Percentiles rank a stretch among this genome's conserved stretches.
phyloP scores from a whole-genome alignment of 2,113 vertebrate genomes.

The Montifringilla adamsi region DNA sequence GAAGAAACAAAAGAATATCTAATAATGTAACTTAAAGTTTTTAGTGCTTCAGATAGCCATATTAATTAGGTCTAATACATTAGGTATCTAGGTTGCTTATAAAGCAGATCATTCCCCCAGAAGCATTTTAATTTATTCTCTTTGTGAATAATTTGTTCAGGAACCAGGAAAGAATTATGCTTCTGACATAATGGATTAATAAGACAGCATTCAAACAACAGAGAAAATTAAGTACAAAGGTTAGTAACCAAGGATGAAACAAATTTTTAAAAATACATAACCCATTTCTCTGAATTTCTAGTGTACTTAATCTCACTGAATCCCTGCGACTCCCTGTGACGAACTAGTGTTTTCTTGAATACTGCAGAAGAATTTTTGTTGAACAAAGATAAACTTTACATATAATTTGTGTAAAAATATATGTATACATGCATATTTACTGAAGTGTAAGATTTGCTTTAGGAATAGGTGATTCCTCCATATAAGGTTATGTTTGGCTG shows the following conservation, averaged over 20 bases:
- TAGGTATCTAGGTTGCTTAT: constrained; percentile 22
- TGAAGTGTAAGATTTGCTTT: background rate
- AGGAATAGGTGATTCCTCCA: background rate
- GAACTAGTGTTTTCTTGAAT: background rate
- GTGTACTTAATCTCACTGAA: background rate
- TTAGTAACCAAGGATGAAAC: background rate
- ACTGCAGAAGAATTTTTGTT: background rate
- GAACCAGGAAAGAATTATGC: constrained; percentile 22
- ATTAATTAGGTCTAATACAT: constrained; percentile 21
- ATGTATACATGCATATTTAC: background rate
- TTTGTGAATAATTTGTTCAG: constrained; percentile 56
- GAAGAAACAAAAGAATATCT: constrained; percentile 11
- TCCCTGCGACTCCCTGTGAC: background rate
- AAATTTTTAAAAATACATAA: background rate
- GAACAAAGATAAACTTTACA: background rate
- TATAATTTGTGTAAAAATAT: background rate
- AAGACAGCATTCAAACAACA: constrained; percentile 42
- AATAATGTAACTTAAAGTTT: background rate
- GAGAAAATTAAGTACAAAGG: background rate
- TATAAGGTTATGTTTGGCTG: background rate
- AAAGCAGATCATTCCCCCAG: background rate
- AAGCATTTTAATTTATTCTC: constrained; percentile 49
- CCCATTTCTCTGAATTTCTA: background rate
- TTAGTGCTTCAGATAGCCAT: background rate
- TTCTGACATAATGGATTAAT: constrained; percentile 33